These are phyloP conservation scores for Lichenostomus cassidix DNA, from an alignment of 2,113 vertebrate genomes.

Conservation along the genomic window DNA sequence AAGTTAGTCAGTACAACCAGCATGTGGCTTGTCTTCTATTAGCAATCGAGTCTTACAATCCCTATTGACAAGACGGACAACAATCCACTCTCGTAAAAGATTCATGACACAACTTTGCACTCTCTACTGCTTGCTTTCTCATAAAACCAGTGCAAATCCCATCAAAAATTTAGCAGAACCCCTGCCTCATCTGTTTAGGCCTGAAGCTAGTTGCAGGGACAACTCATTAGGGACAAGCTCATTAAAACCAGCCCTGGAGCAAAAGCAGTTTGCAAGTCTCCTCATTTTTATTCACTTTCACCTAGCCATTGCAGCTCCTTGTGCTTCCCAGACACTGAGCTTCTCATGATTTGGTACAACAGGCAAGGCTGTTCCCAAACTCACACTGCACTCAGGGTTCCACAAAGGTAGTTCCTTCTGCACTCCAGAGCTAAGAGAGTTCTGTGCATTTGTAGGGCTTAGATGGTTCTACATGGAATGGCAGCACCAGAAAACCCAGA, in stretches of 20 bases:
- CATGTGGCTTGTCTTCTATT: conserved; percentile 64
- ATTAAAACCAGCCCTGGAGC: conserved; percentile 90
- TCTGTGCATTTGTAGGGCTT: conserved; percentile 8
- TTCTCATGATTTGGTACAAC: conserved; percentile 66
- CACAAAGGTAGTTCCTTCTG: conserved; percentile 41
- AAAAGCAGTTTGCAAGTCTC: conserved; percentile 81
- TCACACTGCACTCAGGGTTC: conserved; percentile 3
- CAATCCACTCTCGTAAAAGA: conserved; percentile 79
- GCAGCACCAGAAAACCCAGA: not conserved
- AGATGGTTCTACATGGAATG: not conserved
- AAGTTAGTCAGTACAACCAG: conserved; percentile 19
- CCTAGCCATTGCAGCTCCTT: conserved; percentile 70
- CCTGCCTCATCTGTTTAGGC: conserved; percentile 90
- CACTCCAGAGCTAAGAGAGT: conserved; percentile 54
- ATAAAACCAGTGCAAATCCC: conserved; percentile 85
- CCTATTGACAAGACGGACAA: conserved; percentile 76
- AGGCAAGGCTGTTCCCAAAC: conserved; percentile 39
- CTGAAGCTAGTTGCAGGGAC: conserved; percentile 89
- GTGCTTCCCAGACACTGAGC: conserved; percentile 60
- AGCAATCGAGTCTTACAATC: conserved; percentile 69
- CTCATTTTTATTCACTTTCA: conserved; percentile 81
- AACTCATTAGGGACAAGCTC: conserved; percentile 89
- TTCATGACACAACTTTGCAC: conserved; percentile 81
- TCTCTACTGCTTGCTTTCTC: conserved; percentile 78
- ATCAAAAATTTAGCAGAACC: conserved; percentile 91